Evolutionary conservation across 2,888 invertebrate genomes (phyloP), one percentile per base, ranked within the genome.

Genomic region (Metopia argyrocephala): DNA sequence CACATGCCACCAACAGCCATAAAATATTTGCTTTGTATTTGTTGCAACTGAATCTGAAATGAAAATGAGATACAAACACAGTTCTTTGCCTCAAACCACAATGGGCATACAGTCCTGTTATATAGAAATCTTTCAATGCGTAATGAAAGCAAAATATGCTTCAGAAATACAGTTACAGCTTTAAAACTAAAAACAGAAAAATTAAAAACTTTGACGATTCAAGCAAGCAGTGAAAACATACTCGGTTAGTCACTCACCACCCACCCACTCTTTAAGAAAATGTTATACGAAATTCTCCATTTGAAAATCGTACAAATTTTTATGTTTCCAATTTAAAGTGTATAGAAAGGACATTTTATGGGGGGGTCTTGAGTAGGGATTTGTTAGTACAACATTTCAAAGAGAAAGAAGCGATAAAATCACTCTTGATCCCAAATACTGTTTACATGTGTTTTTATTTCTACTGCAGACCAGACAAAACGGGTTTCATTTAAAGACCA

Each of bases 1-100:
- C 56, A 69, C 69, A 76, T 57, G 56, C 48, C 64, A 69, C 28
- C n/a, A n/a, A n/a, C 62, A 64, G 57, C 54, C 12, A 64, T 54
- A 57, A 69, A 69, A 69, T 57, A 2, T n/a, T 56, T 38, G 48
- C 15, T 64, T 56, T 38, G 56, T 57, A 61, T 62, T 62, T n/a
- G 46, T 38, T n/a, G n/a, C n/a, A n/a, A n/a, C n/a, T n/a, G n/a
- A n/a, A 28, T 23, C 20, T 50, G 27, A 27, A 12, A 73, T 56
- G 15, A 3, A 6, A 5, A 23, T 21, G 4, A 28, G 15, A 9
- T 23, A 45, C 5, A 45, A 45, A 28, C 28, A 12, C 25, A 48
- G 3, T 20, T 15, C 46, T 46, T 56, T 64, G 50, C 20, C 25
- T 57, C 20, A 50, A 57, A 71, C 54, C 56, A 48, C 45, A 71